phyloP scores from a whole-genome alignment of 2,113 vertebrate species.

The Catagonus wagneri region DNA sequence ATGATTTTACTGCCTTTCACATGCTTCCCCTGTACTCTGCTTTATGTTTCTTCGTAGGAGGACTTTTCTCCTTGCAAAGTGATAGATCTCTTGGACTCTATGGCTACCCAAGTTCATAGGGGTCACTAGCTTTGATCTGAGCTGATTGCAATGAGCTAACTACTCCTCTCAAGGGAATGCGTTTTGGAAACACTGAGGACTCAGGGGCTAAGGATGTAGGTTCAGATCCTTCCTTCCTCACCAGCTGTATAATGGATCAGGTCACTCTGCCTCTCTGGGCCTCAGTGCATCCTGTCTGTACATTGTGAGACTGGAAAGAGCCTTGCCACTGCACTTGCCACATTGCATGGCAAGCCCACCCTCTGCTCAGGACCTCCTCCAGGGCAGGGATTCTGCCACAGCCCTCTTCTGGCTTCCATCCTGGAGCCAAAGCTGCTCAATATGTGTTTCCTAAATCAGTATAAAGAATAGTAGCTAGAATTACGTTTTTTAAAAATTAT shows the following conservation, averaged over 20 bases:
- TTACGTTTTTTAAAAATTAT: background rate
- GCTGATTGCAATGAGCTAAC: background rate
- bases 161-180: background rate
- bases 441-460: background rate
- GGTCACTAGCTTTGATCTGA: background rate
- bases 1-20: background rate
- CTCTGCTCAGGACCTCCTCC: accelerated
- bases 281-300: background rate
- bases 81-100: background rate
- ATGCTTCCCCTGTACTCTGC: background rate
- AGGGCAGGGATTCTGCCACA: no score
- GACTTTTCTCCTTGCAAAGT: background rate
- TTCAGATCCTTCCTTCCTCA: background rate
- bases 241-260: no score
- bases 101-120: background rate
- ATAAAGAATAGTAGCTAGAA: background rate
- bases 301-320: background rate
- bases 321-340: background rate
- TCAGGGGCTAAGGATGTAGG: background rate
- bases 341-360: accelerated
- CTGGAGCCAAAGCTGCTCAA: background rate
- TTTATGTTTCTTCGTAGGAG: background rate
- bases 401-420: background rate
- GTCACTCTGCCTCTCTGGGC: background rate
- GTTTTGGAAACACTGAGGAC: background rate